Evolutionary conservation across 2,113 vertebrate species (phyloP).

Genomic region (Colinus virginianus): DNA sequence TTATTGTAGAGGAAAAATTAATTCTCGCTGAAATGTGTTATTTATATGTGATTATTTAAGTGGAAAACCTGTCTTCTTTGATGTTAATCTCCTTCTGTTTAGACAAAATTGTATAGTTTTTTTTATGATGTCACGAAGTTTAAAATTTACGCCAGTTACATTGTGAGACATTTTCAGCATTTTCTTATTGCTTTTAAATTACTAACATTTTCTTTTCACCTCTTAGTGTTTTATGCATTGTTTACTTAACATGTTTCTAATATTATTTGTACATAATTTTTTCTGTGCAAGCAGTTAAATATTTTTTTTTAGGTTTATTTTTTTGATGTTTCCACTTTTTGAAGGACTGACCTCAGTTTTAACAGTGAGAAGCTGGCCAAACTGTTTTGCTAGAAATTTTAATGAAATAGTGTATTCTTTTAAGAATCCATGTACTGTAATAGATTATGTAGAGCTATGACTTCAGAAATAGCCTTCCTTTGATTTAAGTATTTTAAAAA

Average conservation of each 20-base stretch:
- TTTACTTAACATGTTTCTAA: not conserved
- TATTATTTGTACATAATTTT: not conserved
- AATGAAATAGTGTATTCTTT: not conserved
- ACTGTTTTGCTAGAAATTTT: not conserved
- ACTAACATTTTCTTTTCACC: not conserved
- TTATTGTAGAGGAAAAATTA: not conserved
- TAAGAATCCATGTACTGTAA: not conserved
- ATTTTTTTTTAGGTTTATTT: not conserved
- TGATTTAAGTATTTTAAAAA: not conserved
- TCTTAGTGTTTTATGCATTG: not conserved
- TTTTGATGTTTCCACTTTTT: not conserved
- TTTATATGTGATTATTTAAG: constrained; percentile 39
- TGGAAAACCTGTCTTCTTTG: constrained; percentile 29
- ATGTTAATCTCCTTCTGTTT: constrained; percentile 13
- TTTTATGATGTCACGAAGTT: constrained; percentile 22
- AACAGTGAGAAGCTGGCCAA: not conserved
- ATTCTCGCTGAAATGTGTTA: not conserved
- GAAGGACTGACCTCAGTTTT: not conserved
- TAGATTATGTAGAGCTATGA: not conserved
- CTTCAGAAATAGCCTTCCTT: not conserved
- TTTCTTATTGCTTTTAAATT: not conserved
- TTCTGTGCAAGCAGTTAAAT: not conserved
- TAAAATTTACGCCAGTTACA: not conserved
- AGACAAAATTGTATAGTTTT: not conserved
- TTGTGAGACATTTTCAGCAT: not conserved